A percentile compares a stretch with the other conserved stretches of the same genome.
Conservation (phyloP, 2,888 invertebrate genomes). For the Pantelozetes paolii region DNA sequence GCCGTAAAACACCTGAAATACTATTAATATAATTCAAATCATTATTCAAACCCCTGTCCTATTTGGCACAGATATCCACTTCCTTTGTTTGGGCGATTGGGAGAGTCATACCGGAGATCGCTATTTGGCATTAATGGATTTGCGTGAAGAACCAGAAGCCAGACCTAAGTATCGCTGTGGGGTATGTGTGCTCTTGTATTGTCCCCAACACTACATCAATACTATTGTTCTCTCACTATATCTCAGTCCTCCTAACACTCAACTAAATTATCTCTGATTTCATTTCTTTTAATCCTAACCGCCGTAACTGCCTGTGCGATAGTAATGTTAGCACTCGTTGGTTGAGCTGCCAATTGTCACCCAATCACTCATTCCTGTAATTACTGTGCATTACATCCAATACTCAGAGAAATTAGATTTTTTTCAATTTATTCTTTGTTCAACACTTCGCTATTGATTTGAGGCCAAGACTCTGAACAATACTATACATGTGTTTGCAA, state of each 20-base stretch:
- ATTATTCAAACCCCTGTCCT: too few relatives aligned
- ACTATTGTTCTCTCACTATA: conserved; percentile 13
- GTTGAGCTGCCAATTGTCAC: conserved; percentile 28
- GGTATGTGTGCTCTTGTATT: conserved; percentile 45
- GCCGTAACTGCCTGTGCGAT: background rate
- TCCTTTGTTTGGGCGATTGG: conserved; percentile 65
- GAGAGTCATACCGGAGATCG: conserved; percentile 56
- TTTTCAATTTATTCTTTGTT: background rate
- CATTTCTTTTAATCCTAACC: conserved; percentile 18
- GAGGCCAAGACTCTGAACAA: too few relatives aligned
- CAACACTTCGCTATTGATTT: background rate
- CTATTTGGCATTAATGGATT: conserved; percentile 54
- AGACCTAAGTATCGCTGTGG: conserved; percentile 50
- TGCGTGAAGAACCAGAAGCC: conserved; percentile 48
- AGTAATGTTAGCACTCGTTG: conserved; percentile 1
- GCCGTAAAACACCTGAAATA: too few relatives aligned
- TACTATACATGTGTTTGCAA: too few relatives aligned
- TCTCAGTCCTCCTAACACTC: background rate
- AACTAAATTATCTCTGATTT: conserved; percentile 18
- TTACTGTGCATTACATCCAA: background rate
- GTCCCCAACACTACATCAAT: background rate
- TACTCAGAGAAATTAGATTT: conserved; percentile 14
- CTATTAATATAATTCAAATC: background rate
- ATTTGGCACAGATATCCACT: conserved; percentile 56
- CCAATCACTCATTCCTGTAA: conserved; percentile 22